Evolutionary conservation across 2,888 invertebrate genomes (phyloP).

Genomic region (Philonicus albiceps): DNA sequence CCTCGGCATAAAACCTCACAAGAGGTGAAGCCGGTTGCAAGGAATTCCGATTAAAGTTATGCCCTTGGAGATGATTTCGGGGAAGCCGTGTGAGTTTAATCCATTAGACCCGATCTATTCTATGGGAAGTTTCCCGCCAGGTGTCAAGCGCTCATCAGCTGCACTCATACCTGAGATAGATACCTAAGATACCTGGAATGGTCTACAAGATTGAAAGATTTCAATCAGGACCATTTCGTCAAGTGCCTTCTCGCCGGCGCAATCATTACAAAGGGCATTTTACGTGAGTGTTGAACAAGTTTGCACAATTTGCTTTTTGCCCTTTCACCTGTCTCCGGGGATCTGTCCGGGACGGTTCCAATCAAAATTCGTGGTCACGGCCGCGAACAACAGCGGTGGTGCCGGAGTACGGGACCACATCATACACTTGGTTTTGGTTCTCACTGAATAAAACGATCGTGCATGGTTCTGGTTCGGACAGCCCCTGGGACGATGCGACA

Average conservation of each 20-base stretch:
- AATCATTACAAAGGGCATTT: not conserved
- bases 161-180: not conserved
- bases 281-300: not conserved
- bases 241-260: not conserved
- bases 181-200: not conserved
- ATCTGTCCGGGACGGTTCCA: not conserved
- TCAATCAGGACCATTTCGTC: not conserved
- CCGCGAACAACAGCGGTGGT: not conserved
- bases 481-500: not conserved
- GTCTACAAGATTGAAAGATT: not conserved
- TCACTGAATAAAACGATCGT: not conserved
- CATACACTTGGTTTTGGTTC: not conserved
- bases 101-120: not conserved
- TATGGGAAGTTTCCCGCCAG: not conserved
- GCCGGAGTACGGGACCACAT: not conserved
- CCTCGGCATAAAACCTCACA: not conserved
- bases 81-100: not conserved
- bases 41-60: not conserved
- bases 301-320: not conserved
- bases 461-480: not conserved
- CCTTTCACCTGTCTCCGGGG: not conserved
- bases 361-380: not conserved
- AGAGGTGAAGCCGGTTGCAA: not conserved
- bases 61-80: not conserved
- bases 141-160: not conserved